Evolutionary conservation across 2,113 vertebrate species (phyloP), one percentile per base, ranked within the genome.

Genomic region (Neopipo cinnamomea): DNA sequence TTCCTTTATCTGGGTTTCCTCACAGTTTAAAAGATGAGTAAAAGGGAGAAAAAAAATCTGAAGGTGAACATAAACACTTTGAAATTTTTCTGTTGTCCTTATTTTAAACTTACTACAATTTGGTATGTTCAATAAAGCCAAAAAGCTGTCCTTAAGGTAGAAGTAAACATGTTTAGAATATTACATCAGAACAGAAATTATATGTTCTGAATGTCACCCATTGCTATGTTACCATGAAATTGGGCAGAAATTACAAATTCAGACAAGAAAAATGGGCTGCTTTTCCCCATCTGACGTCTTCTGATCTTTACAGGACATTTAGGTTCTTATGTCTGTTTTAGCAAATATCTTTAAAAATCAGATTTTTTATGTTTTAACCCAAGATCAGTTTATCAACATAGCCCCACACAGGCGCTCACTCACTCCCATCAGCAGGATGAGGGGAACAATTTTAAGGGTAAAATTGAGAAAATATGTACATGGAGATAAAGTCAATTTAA

Each of bases 351-450:
- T 74, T 52, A 24, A 14, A 52, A 27, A 42, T n/a, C 22, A 41
- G 31, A 56, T 14, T 14, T 71, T 33, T 14, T 56, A 23, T 61
- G 30, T 16, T 65, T 78, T 73, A 85, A 55, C 8, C 25, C 9
- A 30, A 50, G 23, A 41, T 28, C 37, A 41, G 15, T 62, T 5
- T 28, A 28, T 10, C 18, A 65, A 9, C 33, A 74, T 15, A n/a
- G 25, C 10, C 35, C 9, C 8, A n/a, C 20, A 53, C 12, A 77
- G 6, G 5, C 4, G 3, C 12, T 82, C 14, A 25, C 6, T 46
- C 31, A 22, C 6, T 68, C 2, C 4, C 3, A 6, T 16, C 15
- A 35, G 7, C 5, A n/a, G 18, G 7, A 12, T 24, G 27, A 14
- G 21, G 37, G 27, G 63, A 20, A 9, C 1, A 62, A 18, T 52